phyloP scores from a whole-genome alignment of 2,113 vertebrate species.

The Xiphophorus hellerii region DNA sequence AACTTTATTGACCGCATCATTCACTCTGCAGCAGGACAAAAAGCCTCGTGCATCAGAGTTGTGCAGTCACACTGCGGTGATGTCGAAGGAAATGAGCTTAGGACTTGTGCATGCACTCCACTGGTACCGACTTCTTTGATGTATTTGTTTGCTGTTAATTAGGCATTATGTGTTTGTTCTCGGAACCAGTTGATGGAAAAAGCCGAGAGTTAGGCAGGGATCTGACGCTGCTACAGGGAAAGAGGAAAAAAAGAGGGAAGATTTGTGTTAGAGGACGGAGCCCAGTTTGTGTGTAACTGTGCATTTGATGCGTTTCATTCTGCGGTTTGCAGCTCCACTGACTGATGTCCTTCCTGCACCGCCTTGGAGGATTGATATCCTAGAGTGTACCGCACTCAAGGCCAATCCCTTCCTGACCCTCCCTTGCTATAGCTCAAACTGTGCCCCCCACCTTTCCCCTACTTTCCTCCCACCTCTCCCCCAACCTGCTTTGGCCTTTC shows the following conservation, averaged over 20 bases:
- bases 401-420: constrained; percentile 24
- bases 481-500: constrained; percentile 15
- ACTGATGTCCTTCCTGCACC: constrained; percentile 59
- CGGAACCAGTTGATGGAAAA: constrained; percentile 36
- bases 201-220: constrained; percentile 17
- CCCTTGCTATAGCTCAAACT: not conserved
- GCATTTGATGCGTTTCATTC: constrained; percentile 24
- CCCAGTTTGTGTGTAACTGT: constrained; percentile 10
- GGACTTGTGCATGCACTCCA: not conserved
- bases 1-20: constrained; percentile 25
- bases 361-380: constrained; percentile 56
- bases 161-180: constrained; percentile 22
- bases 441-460: constrained; percentile 4
- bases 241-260: constrained; percentile 3
- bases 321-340: constrained; percentile 51
- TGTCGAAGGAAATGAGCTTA: not conserved
- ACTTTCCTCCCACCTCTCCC: constrained; percentile 2
- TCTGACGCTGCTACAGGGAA: constrained; percentile 21
- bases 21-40: not conserved
- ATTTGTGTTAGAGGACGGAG: not conserved
- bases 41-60: not conserved
- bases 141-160: constrained; percentile 38
- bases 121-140: constrained; percentile 19
- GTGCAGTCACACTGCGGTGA: constrained; percentile 4
- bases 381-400: constrained; percentile 42